Evolutionary conservation across 2,888 invertebrate species (phyloP).

Genomic region (Drosophila rubida): DNA sequence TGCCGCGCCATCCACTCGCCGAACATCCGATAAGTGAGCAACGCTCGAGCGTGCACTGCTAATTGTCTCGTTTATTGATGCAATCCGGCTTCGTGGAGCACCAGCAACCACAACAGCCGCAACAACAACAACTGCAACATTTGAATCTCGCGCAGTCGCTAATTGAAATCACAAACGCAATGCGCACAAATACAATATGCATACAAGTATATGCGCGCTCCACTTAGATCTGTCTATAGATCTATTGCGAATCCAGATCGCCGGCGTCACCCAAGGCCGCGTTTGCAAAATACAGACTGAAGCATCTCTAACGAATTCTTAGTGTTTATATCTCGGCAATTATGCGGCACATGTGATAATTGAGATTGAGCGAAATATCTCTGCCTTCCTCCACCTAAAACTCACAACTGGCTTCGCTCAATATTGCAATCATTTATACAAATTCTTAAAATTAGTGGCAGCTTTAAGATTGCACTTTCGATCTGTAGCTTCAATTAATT

Average conservation of each 20-base stretch:
- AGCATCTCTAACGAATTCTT: no score
- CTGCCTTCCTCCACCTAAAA: no score
- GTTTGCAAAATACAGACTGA: not conserved
- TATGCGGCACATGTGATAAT: no score
- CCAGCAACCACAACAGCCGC: not conserved
- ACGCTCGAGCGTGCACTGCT: slow-evolving; percentile 32
- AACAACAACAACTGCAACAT: not conserved
- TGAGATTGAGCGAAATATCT: no score
- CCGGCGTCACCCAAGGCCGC: not conserved
- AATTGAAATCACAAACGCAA: slow-evolving; percentile 41
- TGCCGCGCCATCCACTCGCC: not conserved
- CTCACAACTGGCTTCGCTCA: no score
- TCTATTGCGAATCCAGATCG: not conserved
- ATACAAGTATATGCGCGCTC: not conserved
- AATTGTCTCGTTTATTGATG: slow-evolving; percentile 57
- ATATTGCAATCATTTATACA: no score
- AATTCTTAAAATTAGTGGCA: no score
- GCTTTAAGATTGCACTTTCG: no score
- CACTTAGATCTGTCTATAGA: not conserved
- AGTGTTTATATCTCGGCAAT: no score
- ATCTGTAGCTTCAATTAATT: no score
- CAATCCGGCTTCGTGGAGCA: slow-evolving; percentile 42
- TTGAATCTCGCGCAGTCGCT: slow-evolving; percentile 47
- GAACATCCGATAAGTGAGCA: slow-evolving; percentile 30
- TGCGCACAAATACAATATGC: slow-evolving; percentile 10